Conservation (phyloP, 2,888 invertebrate genomes). For the Elmis aenea region DNA sequence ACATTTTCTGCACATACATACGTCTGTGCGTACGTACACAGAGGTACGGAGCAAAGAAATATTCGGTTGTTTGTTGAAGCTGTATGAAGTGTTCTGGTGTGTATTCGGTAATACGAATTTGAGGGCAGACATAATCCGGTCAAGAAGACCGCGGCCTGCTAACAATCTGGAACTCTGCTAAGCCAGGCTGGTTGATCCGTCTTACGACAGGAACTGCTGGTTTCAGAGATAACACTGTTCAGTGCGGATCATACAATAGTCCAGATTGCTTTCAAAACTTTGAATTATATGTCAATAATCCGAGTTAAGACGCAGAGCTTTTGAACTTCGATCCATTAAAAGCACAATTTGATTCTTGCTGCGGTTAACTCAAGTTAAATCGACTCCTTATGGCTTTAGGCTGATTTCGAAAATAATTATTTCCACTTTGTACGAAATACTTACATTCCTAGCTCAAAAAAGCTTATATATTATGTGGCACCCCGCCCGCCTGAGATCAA, state of each 20-base stretch:
- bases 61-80: no score
- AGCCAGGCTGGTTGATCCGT: slow-evolving; percentile 25
- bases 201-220: slow-evolving; percentile 27
- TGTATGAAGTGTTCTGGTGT: no score
- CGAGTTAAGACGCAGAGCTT: slow-evolving; percentile 8
- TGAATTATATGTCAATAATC: slow-evolving; percentile 22
- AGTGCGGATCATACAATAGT: slow-evolving; percentile 24
- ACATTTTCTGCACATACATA: slow-evolving; percentile 1
- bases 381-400: no score
- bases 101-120: slow-evolving; percentile 9
- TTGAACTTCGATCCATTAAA: no score
- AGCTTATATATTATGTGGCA: no score
- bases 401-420: no score
- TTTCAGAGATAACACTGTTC: slow-evolving; percentile 27
- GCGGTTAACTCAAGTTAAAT: no score
- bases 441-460: no score
- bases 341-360: no score
- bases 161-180: slow-evolving; percentile 27
- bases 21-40: neutral
- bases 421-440: no score
- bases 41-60: neutral
- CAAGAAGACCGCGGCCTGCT: slow-evolving; percentile 21
- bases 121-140: slow-evolving; percentile 15
- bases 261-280: slow-evolving; percentile 24
- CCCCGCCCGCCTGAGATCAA: no score